These are phyloP conservation scores for Drosophila truncata DNA, from an alignment of 1,140 invertebrate genomes.

Conservation along the genomic window DNA sequence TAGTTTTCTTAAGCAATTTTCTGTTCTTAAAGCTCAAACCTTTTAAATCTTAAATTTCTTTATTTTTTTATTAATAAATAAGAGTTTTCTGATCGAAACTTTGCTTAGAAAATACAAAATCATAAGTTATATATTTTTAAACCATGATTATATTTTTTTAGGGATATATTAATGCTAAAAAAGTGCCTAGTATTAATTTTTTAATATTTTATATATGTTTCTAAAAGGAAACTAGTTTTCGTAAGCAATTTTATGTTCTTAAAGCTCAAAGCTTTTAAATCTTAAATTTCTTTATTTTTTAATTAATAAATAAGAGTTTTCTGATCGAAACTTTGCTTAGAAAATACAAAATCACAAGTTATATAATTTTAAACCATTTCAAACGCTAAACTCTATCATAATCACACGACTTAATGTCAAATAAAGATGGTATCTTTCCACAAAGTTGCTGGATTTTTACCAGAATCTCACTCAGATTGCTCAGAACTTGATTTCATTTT, in stretches of 20 bases:
- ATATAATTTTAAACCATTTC: neutral
- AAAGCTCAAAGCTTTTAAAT: neutral
- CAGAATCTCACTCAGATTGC: neutral
- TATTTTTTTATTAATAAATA: neutral
- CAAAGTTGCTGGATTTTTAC: neutral
- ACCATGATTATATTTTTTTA: neutral
- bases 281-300: neutral
- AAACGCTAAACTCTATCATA: neutral
- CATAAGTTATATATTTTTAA: neutral
- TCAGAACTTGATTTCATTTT: neutral
- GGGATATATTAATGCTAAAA: neutral
- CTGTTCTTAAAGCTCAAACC: neutral
- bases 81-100: neutral
- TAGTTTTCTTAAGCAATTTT: neutral
- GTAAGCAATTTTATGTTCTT: neutral
- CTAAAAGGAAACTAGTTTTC: neutral
- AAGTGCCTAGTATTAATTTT: too few relatives aligned
- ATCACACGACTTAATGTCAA: neutral
- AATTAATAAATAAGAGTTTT: neutral
- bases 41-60: neutral
- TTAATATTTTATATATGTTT: too few relatives aligned
- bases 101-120: neutral
- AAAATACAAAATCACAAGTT: neutral
- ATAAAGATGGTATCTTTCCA: neutral
- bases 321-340: neutral